These are phyloP conservation scores for Taenaris catops DNA, from an alignment of 2,888 invertebrate genomes.

Conservation along the genomic window DNA sequence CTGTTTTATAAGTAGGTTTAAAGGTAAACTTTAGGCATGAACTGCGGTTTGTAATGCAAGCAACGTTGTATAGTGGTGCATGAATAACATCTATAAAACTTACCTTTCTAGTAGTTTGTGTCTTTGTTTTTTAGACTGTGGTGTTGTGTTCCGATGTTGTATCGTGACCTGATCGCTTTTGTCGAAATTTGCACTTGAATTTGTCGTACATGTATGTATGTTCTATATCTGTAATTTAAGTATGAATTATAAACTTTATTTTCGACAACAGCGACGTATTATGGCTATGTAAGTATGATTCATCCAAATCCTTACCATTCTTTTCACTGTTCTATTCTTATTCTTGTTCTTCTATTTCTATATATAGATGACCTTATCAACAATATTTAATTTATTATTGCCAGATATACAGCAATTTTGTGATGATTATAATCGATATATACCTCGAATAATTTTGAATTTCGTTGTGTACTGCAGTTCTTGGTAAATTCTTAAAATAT, in stretches of 20 bases:
- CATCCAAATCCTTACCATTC: not conserved
- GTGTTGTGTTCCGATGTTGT: slow-evolving; percentile 62
- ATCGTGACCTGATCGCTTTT: slow-evolving; percentile 55
- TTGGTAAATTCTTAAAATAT: too few relatives aligned
- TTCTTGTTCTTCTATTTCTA: not conserved
- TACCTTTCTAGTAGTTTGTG: slow-evolving; percentile 27
- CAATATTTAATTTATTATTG: too few relatives aligned
- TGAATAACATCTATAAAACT: slow-evolving; percentile 76
- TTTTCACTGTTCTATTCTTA: not conserved
- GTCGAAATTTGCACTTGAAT: slow-evolving; percentile 38
- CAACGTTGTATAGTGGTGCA: slow-evolving; percentile 64
- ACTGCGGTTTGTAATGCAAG: slow-evolving; percentile 21
- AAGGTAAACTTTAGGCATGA: slow-evolving; percentile 20
- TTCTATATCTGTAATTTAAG: not conserved
- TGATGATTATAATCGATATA: too few relatives aligned
- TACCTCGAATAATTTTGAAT: too few relatives aligned
- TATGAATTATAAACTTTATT: slow-evolving; percentile 16
- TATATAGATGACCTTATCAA: too few relatives aligned
- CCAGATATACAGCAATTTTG: too few relatives aligned
- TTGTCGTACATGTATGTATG: slow-evolving; percentile 9
- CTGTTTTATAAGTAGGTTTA: slow-evolving; percentile 11
- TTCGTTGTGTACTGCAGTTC: too few relatives aligned
- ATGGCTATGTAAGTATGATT: slow-evolving; percentile 42
- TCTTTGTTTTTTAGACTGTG: slow-evolving; percentile 53
- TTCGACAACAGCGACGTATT: slow-evolving; percentile 55